Base-by-base conservation (phyloP, 1,140 invertebrate genomes). In the Cotesia chilonis region DNA sequence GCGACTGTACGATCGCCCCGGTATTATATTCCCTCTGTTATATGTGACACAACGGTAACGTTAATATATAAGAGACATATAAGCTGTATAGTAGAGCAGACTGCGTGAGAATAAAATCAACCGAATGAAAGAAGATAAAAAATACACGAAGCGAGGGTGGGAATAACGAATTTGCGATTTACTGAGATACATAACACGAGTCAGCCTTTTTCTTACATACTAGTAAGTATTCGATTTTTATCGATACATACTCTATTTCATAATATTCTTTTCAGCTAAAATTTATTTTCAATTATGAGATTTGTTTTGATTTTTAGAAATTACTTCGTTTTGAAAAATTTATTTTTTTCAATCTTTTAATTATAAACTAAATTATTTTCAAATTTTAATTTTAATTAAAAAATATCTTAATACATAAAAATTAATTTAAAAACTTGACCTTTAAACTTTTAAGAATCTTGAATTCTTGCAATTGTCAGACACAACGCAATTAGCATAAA, bases 1-100 rank as follows among this genome's bases (percentile, higher is more conserved):
- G 68, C 82, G 80, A 84, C 83, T 84, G 76, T 75, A 73, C 73
- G 68, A 69, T 75, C 68, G 75, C 65, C 71, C 57, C 17, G 57
- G 20, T 59, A 69, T 74, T 76, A 71, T 68, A 60, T 54, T 70
- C 74, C 38, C 36, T 70, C 55, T 70, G 66, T 71, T 64, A 28
- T 54, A 52, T 73, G 64, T 73, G 71, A 75, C 66, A 71, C 74
- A 70, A 75, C 65, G 69, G 61, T 68, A 75, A 68, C 67, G 55
- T 59, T 68, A 54, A 68, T 47, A 47, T 47, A 47, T 47, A 47
- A 47, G 41, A 10, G 41, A 47, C 10, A 47, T 47, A 47, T 47
- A 47, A 47, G 41, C 41, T 47, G 41, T 10, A 36, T 35, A 51
- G 47, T 10, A 36, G 63, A 51, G 47, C 20, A 52, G 52, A 47